Evolutionary conservation across 2,113 vertebrate genomes (phyloP).

Genomic region (Trematocara macrostoma): DNA sequence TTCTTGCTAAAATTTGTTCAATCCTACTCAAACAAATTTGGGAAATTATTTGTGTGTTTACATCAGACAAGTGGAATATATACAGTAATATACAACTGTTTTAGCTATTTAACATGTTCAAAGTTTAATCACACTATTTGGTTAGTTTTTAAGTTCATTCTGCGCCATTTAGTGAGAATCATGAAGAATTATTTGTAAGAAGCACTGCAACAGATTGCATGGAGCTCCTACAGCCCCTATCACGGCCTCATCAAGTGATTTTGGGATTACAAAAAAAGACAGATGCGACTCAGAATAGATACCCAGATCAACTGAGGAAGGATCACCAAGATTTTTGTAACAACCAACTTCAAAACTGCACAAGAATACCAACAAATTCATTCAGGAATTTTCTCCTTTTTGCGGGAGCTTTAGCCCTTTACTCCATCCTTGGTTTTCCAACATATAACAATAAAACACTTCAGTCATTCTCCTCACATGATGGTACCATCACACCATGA

Average conservation of each 20-base stretch:
- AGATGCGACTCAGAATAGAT: not conserved
- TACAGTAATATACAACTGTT: not conserved
- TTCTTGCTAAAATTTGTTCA: not conserved
- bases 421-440: not conserved
- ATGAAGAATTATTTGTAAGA: not conserved
- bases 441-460: rapidly evolving
- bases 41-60: not conserved
- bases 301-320: not conserved
- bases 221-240: not conserved
- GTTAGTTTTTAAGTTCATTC: not conserved
- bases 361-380: not conserved
- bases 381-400: not conserved
- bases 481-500: not conserved
- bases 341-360: not conserved
- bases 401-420: rapidly evolving
- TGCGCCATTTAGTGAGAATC: not conserved
- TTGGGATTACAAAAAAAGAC: not conserved
- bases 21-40: not conserved
- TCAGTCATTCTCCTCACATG: not conserved
- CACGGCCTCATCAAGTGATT: not conserved
- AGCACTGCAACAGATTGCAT: not conserved
- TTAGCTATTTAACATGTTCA: not conserved
- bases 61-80: not conserved
- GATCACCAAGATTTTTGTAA: not conserved
- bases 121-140: not conserved